Evolutionary conservation across 1,140 invertebrate genomes (phyloP), one percentile per base, ranked within the genome.

Genomic region (Calycopis cecrops): DNA sequence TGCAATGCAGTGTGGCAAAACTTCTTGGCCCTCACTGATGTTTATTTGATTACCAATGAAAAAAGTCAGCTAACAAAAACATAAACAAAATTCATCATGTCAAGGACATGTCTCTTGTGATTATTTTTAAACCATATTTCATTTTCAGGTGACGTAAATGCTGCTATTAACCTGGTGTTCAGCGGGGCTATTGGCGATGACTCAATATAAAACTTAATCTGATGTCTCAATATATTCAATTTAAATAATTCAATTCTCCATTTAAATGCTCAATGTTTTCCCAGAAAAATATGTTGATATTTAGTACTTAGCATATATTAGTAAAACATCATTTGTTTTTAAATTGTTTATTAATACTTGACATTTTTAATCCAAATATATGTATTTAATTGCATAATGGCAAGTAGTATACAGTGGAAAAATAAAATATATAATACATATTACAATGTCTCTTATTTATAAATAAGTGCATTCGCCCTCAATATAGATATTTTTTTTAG

Each of bases 101-200:
- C n/a, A n/a, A n/a, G n/a, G n/a, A n/a, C n/a, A n/a, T n/a, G n/a
- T n/a, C n/a, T n/a, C n/a, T n/a, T n/a, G n/a, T n/a, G n/a, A n/a
- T n/a, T n/a, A n/a, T n/a, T n/a, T n/a, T n/a, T n/a, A n/a, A n/a
- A n/a, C n/a, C n/a, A 8, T 62, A 9, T 58, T 52, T 63, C 37
- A 33, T 57, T 80, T 79, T 16, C 68, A 85, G 82, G 87, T 69
- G 87, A 88, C 51, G 87, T 85, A 8, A 87, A 82, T 56, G 78
- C 79, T 18, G 87, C 87, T 8, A 87, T 88, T 18, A 87, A 88
- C 60, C 66, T 88, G 18, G 81, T 88, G 0, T 81, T 88, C 37
- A 87, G 78, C 51, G 84, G 83, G 33, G 82, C 81, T 2, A 86
- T 86, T 56, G 73, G 71, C 37, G 82, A 87, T 42, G 76, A 84